Base-by-base conservation (phyloP, 2,888 invertebrate genomes). In the Noctua fimbriata region DNA sequence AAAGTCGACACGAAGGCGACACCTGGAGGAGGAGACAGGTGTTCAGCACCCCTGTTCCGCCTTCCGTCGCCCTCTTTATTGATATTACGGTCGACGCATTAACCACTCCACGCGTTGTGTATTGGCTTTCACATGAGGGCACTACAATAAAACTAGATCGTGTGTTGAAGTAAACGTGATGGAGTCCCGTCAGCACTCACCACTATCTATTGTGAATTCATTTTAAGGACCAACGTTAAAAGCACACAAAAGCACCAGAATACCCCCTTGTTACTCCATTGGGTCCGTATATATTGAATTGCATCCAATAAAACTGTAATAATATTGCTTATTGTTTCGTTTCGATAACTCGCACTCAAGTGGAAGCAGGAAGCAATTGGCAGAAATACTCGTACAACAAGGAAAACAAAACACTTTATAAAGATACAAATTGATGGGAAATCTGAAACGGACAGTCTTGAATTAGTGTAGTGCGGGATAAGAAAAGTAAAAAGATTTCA, bases 71-170 rank as follows among this genome's bases (percentile, higher is more conserved):
- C 86, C 93, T 92, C 93, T 95, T 95, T 96, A 95, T 94, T 95
- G 95, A 95, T 94, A 95, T 95, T 94, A 94, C 93, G 92, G 94
- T 92, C 92, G 94, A 92, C 92, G 93, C 94, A 95, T 95, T 95
- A 95, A 94, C 92, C 94, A 95, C 94, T 95, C 93, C 91, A 92
- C 91, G 92, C 92, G 91, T 91, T 93, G 91, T 93, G 93, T 94
- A 94, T 95, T 93, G 93, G 93, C 93, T 94, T 93, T 92, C 93
- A 92, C 89, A 90, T 91, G 91, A 92, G 90, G 86, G 87, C 88
- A 88, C 92, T 90, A 93, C 92, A 93, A 94, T 94, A 95, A 94
- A 94, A 94, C 92, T 93, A 90, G 89, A 91, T 91, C 89, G 88
- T 89, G 90, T 83, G 85, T 89, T 91, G 87, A 89, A 83, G 88